These are phyloP conservation scores for Monoplex corrugatus DNA, from an alignment of 2,888 invertebrate species.

Conservation along the genomic window DNA sequence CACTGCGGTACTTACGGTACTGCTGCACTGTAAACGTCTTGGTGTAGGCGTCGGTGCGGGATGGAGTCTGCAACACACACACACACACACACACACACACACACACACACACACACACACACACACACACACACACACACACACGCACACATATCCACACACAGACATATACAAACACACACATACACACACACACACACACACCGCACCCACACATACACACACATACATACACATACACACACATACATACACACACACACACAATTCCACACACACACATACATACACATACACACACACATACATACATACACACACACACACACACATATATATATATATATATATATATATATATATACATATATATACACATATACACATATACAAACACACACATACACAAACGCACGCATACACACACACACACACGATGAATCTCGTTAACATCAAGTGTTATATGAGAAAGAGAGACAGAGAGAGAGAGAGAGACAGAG, in stretches of 20 bases:
- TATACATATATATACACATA: too few relatives aligned
- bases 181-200: constrained; percentile 40
- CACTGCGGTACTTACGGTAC: constrained; percentile 51
- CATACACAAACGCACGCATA: constrained; percentile 24
- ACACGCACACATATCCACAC: constrained; percentile 14
- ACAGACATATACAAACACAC: constrained; percentile 1
- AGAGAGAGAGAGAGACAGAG: constrained; percentile 12
- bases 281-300: not conserved
- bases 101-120: constrained; percentile 32
- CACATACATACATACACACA: not conserved
- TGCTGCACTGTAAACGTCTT: constrained; percentile 48
- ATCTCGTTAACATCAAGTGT: too few relatives aligned
- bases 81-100: constrained; percentile 12
- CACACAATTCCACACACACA: not conserved
- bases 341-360: not conserved
- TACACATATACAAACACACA: too few relatives aligned
- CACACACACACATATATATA: not conserved
- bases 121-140: constrained; percentile 23
- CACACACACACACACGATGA: not conserved
- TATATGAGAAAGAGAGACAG: constrained; percentile 10
- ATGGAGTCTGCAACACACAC: constrained; percentile 13
- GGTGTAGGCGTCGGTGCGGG: constrained; percentile 11
- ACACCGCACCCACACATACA: not conserved
- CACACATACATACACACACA: not conserved
- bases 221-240: not conserved